phyloP scores from a whole-genome alignment of 2,888 invertebrate genomes.

The Napeogenes inachia region DNA sequence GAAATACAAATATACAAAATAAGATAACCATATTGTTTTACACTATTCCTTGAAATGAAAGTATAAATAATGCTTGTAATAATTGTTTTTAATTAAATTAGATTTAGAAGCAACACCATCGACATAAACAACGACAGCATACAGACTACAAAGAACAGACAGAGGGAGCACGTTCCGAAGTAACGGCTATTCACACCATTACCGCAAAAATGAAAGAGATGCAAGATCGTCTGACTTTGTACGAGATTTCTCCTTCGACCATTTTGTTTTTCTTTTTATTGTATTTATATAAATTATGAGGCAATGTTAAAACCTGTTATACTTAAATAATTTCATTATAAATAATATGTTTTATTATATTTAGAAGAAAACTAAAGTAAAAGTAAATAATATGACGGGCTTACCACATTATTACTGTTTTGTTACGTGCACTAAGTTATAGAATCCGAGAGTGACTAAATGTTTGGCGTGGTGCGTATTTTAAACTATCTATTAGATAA shows the following conservation, averaged over 20 bases:
- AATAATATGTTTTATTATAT: too few relatives aligned
- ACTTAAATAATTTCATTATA: too few relatives aligned
- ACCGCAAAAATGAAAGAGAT: slow-evolving; percentile 19
- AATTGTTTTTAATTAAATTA: too few relatives aligned
- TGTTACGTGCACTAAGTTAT: slow-evolving; percentile 24
- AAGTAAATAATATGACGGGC: slow-evolving; percentile 8
- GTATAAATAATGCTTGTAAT: too few relatives aligned
- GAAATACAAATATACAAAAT: too few relatives aligned
- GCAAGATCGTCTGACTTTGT: slow-evolving; percentile 9
- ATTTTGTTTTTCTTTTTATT: background rate
- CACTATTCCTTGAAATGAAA: too few relatives aligned
- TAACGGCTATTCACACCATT: slow-evolving; percentile 18
- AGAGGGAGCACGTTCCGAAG: slow-evolving; percentile 17
- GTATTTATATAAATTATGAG: background rate
- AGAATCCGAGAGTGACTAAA: slow-evolving; percentile 27
- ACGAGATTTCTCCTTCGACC: slow-evolving; percentile 1
- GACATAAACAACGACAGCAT: background rate
- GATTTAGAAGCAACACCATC: background rate
- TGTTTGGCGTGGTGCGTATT: slow-evolving; percentile 19
- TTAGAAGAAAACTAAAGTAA: background rate
- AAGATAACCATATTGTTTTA: too few relatives aligned
- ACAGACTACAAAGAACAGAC: background rate
- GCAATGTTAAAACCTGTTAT: background rate
- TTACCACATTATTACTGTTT: slow-evolving; percentile 26
- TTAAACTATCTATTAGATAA: slow-evolving; percentile 8